Evolutionary conservation across 2,888 invertebrate species (phyloP).

Genomic region (Plebejus anna): DNA sequence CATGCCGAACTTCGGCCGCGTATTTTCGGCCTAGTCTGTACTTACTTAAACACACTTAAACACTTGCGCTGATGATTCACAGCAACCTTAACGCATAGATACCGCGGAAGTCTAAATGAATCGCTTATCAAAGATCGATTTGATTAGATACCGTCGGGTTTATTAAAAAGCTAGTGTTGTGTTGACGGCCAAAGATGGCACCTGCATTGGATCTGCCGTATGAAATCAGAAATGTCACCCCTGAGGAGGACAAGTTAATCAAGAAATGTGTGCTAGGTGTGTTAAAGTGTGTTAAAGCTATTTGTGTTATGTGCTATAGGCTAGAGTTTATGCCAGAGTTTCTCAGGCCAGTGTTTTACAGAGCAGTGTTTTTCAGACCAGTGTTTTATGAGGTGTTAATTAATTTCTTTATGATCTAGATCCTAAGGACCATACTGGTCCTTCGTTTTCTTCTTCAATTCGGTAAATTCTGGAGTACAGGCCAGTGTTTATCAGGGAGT

Average conservation of each 20-base stretch:
- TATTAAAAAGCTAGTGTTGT: constrained; percentile 45
- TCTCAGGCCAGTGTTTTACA: not conserved
- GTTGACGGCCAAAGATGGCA: constrained; percentile 47
- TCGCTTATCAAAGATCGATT: constrained; percentile 29
- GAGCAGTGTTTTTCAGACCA: not conserved
- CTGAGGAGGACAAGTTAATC: constrained; percentile 63
- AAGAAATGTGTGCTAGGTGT: constrained; percentile 66
- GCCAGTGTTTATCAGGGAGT: no score
- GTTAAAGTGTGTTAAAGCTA: constrained; percentile 38
- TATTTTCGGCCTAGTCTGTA: no score
- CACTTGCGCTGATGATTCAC: not conserved
- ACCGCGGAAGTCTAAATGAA: constrained; percentile 2
- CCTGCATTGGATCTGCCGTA: constrained; percentile 61
- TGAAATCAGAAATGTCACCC: constrained; percentile 55
- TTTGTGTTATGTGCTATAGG: not conserved
- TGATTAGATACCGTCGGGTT: constrained; percentile 38
- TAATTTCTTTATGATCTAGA: no score
- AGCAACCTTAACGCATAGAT: not conserved
- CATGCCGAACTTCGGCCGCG: no score
- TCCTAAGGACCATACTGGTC: no score
- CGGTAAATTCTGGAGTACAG: no score
- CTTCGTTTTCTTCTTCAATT: no score
- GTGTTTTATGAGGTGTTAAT: not conserved
- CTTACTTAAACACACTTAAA: not conserved
- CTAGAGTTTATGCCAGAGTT: not conserved